Conservation (phyloP, 1,140 invertebrate genomes). For the Maconellicoccus hirsutus region DNA sequence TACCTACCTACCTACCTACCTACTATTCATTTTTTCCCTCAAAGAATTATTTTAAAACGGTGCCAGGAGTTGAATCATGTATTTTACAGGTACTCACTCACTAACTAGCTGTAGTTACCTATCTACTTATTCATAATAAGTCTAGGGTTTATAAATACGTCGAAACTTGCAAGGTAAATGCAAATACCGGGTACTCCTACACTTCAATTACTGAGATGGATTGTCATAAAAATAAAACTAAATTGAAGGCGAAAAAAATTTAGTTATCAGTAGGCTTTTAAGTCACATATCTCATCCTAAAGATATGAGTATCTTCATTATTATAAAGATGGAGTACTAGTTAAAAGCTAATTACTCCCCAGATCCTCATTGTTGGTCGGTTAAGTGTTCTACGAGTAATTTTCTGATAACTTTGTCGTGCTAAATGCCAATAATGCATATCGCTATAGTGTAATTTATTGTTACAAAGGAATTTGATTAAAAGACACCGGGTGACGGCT, state of each 20-base stretch:
- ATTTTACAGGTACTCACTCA: too few species aligned
- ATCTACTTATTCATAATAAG: too few species aligned
- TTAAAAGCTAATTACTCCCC: not conserved
- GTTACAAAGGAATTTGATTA: conserved; percentile 18
- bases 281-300: not conserved
- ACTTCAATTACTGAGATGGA: too few species aligned
- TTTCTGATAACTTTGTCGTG: conserved; percentile 3
- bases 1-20: too few species aligned
- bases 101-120: too few species aligned
- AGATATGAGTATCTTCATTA: not conserved
- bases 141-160: too few species aligned
- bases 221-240: not conserved
- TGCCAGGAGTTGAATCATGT: too few species aligned
- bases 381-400: not conserved
- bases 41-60: too few species aligned
- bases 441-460: conserved; percentile 12
- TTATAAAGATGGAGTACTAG: not conserved
- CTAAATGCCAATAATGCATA: conserved; percentile 13
- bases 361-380: not conserved
- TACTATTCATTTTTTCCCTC: too few species aligned
- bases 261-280: not conserved
- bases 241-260: not conserved
- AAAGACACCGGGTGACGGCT: not conserved
- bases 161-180: too few species aligned
- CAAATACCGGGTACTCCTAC: too few species aligned